These are phyloP conservation scores for Opisthograptis luteolata DNA, from an alignment of 2,888 invertebrate species.

Conservation along the genomic window DNA sequence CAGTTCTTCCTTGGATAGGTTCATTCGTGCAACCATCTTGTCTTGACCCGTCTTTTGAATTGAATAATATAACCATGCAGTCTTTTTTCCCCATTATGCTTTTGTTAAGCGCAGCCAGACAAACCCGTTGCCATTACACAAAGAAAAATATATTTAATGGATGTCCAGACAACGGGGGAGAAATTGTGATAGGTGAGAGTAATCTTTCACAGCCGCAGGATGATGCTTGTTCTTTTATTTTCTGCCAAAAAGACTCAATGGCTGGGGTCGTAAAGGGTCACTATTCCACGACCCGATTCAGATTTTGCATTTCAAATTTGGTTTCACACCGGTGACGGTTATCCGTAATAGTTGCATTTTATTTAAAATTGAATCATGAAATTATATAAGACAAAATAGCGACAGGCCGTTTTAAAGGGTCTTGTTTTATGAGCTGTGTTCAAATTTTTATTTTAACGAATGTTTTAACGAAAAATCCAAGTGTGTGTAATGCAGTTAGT, in stretches of 20 bases:
- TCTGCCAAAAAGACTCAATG: constrained; percentile 61
- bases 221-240: constrained; percentile 69
- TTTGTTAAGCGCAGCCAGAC: constrained; percentile 69
- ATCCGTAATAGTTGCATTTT: constrained; percentile 39
- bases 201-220: constrained; percentile 70
- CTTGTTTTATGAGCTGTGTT: constrained; percentile 16
- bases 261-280: constrained; percentile 73
- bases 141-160: constrained; percentile 73
- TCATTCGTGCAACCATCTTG: constrained; percentile 52
- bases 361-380: constrained; percentile 37
- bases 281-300: constrained; percentile 50
- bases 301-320: constrained; percentile 61
- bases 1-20: constrained; percentile 27
- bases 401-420: constrained; percentile 10
- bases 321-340: constrained; percentile 44
- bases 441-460: constrained; percentile 14
- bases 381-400: constrained; percentile 32
- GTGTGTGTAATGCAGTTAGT: constrained; percentile 17
- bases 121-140: constrained; percentile 72
- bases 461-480: background rate
- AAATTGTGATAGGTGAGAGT: constrained; percentile 84
- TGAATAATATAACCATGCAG: constrained; percentile 69
- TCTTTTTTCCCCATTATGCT: constrained; percentile 73
- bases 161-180: constrained; percentile 74
- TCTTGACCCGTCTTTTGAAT: constrained; percentile 64